Evolutionary conservation across 2,797 vertebrate genomes (phyloP).

Genomic region (Pipistrellus kuhlii): DNA sequence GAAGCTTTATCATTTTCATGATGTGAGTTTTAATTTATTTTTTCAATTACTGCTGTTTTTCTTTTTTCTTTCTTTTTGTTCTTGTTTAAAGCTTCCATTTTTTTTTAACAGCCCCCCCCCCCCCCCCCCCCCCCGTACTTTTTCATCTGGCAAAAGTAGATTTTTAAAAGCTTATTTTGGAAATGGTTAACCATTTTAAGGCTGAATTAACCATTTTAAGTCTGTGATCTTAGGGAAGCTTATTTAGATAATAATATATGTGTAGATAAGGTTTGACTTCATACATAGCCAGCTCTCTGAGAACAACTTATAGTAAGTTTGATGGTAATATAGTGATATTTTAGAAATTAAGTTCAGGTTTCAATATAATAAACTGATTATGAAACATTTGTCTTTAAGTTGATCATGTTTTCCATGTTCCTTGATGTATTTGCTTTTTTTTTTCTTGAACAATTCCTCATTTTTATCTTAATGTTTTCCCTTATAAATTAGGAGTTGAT

Average conservation of each 20-base stretch:
- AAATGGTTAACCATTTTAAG: constrained; percentile 13
- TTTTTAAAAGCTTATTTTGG: constrained; percentile 30
- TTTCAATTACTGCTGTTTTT: neutral
- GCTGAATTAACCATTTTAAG: neutral
- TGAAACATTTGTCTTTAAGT: constrained; percentile 11
- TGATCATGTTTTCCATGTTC: neutral
- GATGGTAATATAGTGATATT: neutral
- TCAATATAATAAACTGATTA: neutral
- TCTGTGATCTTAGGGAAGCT: neutral
- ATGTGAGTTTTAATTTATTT: neutral
- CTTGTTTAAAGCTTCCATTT: neutral
- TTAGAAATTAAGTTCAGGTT: constrained; percentile 1
- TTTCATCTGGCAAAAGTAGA: neutral
- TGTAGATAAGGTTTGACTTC: neutral
- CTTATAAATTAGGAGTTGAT: neutral
- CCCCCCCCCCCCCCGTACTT: neutral
- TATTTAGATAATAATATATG: neutral
- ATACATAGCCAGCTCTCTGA: neutral
- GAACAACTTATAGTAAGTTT: neutral
- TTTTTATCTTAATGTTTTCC: neutral
- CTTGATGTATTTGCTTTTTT: neutral
- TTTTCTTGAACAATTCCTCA: neutral
- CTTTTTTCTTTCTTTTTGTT: neutral
- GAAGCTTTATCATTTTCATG: neutral
- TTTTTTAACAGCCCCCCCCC: too few species aligned